These are phyloP conservation scores for Bergia puertoricense DNA, from an alignment of 92 coral and sea anemone genomes.

Conservation along the genomic window DNA sequence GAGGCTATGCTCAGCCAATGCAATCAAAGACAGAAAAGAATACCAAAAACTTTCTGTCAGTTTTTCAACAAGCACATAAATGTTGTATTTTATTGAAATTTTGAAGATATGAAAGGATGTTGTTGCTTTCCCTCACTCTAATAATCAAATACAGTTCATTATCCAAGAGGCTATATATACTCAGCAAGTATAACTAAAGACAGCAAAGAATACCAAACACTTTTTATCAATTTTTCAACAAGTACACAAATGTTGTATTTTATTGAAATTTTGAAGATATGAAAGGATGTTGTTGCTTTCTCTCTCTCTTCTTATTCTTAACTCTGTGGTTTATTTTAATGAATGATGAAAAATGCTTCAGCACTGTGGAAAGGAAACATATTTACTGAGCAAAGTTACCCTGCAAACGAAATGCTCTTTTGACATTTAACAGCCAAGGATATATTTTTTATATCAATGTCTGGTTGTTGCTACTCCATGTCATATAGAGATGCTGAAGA, in stretches of 20 bases:
- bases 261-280: not conserved
- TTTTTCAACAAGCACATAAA: not conserved
- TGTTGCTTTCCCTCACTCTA: too few relatives aligned
- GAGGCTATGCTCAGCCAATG: not conserved
- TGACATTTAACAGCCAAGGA: not conserved
- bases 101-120: not conserved
- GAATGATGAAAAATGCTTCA: not conserved
- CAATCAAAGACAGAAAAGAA: not conserved
- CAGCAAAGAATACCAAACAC: not conserved
- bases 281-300: not conserved
- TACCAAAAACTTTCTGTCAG: not conserved
- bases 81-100: not conserved
- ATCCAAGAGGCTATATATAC: too few relatives aligned
- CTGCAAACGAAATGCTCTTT: not conserved
- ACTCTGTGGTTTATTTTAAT: not conserved
- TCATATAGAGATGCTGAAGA: not conserved
- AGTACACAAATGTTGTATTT: not conserved
- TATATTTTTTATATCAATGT: not conserved
- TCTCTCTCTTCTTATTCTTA: too few relatives aligned
- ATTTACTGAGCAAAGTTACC: not conserved
- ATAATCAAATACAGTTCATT: too few relatives aligned
- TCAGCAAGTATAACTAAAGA: too few relatives aligned
- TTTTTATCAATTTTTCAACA: too few relatives aligned
- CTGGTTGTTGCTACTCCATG: not conserved
- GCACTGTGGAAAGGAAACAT: too few relatives aligned